phyloP scores from a whole-genome alignment of 2,888 invertebrate genomes.

The Theretra japonica region DNA sequence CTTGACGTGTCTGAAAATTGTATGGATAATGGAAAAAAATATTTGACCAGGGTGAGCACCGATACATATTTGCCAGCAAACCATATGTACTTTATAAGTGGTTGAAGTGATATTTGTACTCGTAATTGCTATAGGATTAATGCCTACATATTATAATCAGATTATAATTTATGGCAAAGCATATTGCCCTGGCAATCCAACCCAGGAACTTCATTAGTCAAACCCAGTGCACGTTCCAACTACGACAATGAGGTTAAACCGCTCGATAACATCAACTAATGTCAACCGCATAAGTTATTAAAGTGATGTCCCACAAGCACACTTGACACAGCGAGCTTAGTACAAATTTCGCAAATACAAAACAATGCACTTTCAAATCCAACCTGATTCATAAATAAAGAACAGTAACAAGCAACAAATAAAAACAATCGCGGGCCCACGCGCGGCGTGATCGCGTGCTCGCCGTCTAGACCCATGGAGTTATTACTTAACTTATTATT shows the following conservation, averaged over 20 bases:
- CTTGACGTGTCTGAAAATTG: no score
- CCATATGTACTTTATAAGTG: no score
- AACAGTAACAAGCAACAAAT: slow-evolving; percentile 37
- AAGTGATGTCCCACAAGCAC: slow-evolving; percentile 14
- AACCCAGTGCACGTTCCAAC: no score
- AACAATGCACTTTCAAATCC: slow-evolving; percentile 43
- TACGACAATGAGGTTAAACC: background rate
- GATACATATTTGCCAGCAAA: no score
- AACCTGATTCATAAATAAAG: slow-evolving; percentile 41
- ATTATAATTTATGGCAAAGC: no score
- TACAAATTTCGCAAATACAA: slow-evolving; percentile 46
- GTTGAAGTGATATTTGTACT: no score
- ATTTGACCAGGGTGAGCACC: no score
- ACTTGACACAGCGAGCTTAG: slow-evolving; percentile 37
- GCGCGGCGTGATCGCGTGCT: slow-evolving; percentile 34
- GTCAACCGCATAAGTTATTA: background rate
- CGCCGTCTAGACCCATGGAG: slow-evolving; percentile 29
- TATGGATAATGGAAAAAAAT: no score
- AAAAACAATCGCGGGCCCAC: slow-evolving; percentile 37
- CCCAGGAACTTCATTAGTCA: no score
- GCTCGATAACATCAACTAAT: background rate
- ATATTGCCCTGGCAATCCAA: no score
- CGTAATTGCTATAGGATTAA: no score
- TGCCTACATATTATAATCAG: no score
- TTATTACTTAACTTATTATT: slow-evolving; percentile 26